Evolutionary conservation across 2,797 vertebrate genomes (phyloP).

Genomic region (Poeciliopsis gracilis): DNA sequence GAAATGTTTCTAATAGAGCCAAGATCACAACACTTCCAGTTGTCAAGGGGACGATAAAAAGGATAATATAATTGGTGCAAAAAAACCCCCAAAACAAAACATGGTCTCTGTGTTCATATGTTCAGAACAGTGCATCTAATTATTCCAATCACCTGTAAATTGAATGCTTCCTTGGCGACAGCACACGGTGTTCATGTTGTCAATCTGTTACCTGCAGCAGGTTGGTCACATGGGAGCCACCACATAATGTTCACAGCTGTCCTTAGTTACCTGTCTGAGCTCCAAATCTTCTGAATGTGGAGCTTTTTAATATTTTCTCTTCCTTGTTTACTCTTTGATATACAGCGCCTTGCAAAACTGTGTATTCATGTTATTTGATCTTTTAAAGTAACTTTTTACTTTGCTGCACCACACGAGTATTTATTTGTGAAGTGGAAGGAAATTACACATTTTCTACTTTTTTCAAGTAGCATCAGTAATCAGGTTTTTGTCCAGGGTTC

Average conservation of each 20-base stretch:
- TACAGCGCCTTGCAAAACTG: neutral
- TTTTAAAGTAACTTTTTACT: neutral
- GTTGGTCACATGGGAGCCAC: slow-evolving; percentile 18
- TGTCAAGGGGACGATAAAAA: slow-evolving; percentile 42
- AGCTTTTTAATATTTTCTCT: neutral
- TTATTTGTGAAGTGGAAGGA: neutral
- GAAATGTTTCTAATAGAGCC: slow-evolving; percentile 44
- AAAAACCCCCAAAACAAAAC: neutral
- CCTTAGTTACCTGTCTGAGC: neutral
- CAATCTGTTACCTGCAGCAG: slow-evolving; percentile 41
- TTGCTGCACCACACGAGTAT: neutral
- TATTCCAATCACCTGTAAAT: slow-evolving; percentile 48
- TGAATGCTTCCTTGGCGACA: slow-evolving; percentile 54
- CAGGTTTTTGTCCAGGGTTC: neutral
- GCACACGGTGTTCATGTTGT: slow-evolving; percentile 45
- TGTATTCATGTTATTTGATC: neutral
- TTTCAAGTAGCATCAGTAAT: neutral
- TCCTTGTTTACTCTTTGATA: neutral
- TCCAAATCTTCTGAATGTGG: neutral
- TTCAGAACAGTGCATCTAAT: slow-evolving; percentile 49
- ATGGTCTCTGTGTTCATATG: slow-evolving; percentile 29
- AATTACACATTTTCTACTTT: neutral
- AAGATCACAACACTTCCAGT: slow-evolving; percentile 17
- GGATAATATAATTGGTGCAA: slow-evolving; percentile 7
- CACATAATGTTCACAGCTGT: slow-evolving; percentile 23